A percentile compares a stretch with the other conserved stretches of the same genome.
phyloP scores from a whole-genome alignment of 2,113 vertebrate species.

The Neodontobutis hainanensis region DNA sequence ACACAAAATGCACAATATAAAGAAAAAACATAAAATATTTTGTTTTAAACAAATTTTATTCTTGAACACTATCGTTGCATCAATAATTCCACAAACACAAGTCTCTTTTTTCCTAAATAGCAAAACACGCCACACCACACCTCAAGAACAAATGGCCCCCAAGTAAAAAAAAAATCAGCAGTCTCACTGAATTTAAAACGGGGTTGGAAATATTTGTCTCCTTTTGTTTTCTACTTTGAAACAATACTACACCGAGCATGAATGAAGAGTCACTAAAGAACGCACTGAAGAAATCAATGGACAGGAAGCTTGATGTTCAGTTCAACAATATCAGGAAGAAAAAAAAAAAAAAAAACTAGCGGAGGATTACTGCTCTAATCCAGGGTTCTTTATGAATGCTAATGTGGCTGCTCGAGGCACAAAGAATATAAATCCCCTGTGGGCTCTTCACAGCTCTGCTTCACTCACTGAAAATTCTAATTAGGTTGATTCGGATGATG shows the following conservation, averaged over 20 bases:
- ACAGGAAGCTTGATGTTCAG: slow-evolving; percentile 12
- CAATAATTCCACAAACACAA: no score
- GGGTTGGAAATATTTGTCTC: no score
- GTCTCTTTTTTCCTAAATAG: no score
- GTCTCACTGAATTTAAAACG: no score
- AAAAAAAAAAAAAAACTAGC: slow-evolving; percentile 43
- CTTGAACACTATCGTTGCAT: no score
- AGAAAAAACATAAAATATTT: no score
- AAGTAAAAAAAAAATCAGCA: no score
- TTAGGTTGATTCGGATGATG: slow-evolving; percentile 44
- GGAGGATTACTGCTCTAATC: slow-evolving; percentile 61
- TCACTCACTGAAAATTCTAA: slow-evolving; percentile 46
- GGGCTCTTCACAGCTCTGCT: slow-evolving; percentile 30
- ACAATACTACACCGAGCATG: neutral
- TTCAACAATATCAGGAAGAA: slow-evolving; percentile 23
- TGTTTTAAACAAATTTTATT: no score
- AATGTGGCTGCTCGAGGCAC: slow-evolving; percentile 48
- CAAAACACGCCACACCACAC: no score
- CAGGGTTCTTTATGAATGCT: slow-evolving; percentile 53
- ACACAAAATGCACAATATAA: no score
- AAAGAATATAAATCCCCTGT: slow-evolving; percentile 45
- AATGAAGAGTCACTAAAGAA: neutral
- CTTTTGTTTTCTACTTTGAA: neutral
- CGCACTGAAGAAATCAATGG: neutral
- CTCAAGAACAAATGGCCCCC: no score